phyloP scores from a whole-genome alignment of 2,888 invertebrate species.

The Hyposoter dolosus region DNA sequence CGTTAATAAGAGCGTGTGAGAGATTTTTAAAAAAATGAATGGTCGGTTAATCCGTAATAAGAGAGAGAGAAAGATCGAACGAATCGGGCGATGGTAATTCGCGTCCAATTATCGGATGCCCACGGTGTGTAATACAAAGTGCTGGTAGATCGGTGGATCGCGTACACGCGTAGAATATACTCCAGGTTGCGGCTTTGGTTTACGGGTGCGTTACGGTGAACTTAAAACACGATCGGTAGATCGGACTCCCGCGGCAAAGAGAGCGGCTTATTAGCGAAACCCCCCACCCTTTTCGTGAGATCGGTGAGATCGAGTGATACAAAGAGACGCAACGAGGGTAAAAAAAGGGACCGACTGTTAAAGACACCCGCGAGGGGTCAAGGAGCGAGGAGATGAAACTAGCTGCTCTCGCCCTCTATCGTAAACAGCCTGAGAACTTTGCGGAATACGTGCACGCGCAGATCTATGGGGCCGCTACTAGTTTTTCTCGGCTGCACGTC shows the following conservation, averaged over 20 bases:
- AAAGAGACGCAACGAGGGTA: constrained; percentile 13
- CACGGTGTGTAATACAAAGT: constrained; percentile 77
- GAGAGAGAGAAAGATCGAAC: not conserved
- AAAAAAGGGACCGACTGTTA: constrained; percentile 51
- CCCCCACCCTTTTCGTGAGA: constrained; percentile 71
- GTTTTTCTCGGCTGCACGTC: constrained; percentile 76
- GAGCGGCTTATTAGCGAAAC: constrained; percentile 73
- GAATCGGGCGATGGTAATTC: constrained; percentile 69
- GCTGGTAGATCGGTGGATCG: constrained; percentile 65
- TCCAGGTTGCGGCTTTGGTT: not conserved
- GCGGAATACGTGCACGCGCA: constrained; percentile 59
- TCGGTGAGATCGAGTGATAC: constrained; percentile 68
- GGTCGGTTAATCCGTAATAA: not conserved
- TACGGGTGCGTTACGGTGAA: constrained; percentile 7
- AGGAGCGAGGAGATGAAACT: constrained; percentile 48
- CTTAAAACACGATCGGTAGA: not conserved
- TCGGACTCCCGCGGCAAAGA: constrained; percentile 20
- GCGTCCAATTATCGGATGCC: constrained; percentile 79
- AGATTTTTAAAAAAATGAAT: not conserved
- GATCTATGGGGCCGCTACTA: constrained; percentile 81
- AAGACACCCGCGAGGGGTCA: constrained; percentile 50
- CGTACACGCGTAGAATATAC: constrained; percentile 64
- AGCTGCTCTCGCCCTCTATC: constrained; percentile 37
- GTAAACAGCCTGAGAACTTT: constrained; percentile 15
- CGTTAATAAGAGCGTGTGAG: constrained; percentile 1